Conservation (phyloP, 2,113 vertebrate genomes). For the Phrynosoma blainvillii region DNA sequence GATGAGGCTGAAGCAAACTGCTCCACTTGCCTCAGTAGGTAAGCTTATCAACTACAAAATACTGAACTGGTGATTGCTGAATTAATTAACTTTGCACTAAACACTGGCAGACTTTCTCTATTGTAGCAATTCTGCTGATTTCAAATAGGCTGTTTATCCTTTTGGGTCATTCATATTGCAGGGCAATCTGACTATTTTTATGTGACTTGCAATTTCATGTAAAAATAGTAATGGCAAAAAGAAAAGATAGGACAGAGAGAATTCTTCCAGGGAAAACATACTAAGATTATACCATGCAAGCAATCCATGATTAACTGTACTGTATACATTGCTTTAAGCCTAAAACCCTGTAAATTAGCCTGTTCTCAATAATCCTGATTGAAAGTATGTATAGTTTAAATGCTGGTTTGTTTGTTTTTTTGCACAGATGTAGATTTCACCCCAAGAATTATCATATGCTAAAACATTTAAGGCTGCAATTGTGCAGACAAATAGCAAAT, state of each 20-base stretch:
- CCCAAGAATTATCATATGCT: no score
- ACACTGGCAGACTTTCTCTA: conserved; percentile 1
- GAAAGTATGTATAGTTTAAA: not conserved
- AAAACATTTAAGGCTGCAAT: no score
- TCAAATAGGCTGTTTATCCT: not conserved
- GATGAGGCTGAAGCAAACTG: conserved; percentile 82
- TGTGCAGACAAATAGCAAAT: not conserved
- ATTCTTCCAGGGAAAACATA: not conserved
- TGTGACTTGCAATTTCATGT: no score
- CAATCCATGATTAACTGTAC: not conserved
- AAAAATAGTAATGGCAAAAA: not conserved
- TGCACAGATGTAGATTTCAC: not conserved
- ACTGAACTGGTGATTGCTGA: not conserved
- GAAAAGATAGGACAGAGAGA: not conserved
- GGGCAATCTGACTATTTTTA: not conserved
- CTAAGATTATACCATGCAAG: not conserved
- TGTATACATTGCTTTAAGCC: not conserved
- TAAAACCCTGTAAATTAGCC: not conserved
- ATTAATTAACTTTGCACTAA: not conserved
- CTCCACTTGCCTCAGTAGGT: conserved; percentile 79
- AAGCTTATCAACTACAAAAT: conserved; percentile 45
- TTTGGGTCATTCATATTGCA: not conserved
- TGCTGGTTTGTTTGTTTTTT: not conserved
- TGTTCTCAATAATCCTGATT: not conserved
- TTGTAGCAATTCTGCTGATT: conserved; percentile 17